These are phyloP conservation scores for Galleria mellonella DNA, from an alignment of 1,140 invertebrate species.

Conservation along the genomic window DNA sequence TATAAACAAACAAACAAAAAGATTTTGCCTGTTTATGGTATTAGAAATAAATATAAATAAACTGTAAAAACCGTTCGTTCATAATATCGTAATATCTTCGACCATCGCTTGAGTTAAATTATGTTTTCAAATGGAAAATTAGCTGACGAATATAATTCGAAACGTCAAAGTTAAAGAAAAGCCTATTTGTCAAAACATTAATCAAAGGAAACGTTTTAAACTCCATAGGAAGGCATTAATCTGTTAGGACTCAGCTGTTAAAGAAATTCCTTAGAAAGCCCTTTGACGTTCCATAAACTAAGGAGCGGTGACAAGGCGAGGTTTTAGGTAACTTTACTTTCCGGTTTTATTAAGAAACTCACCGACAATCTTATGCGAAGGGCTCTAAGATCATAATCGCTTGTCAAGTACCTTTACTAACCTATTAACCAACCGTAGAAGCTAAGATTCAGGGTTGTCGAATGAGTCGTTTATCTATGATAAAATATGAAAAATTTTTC, in stretches of 20 bases:
- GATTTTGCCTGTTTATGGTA: no score
- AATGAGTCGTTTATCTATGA: no score
- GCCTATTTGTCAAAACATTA: constrained; percentile 26
- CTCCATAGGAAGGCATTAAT: constrained; percentile 39
- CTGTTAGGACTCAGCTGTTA: constrained; percentile 48
- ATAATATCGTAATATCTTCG: constrained; percentile 32
- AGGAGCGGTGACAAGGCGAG: constrained; percentile 37
- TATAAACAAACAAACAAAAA: no score
- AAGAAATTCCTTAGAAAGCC: constrained; percentile 27
- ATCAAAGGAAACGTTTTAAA: constrained; percentile 38
- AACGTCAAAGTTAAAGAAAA: constrained; percentile 13
- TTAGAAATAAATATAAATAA: no score
- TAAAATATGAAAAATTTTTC: no score
- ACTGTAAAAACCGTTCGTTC: no score
- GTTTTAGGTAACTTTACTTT: constrained; percentile 3
- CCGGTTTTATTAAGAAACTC: no score
- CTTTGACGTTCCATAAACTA: constrained; percentile 23
- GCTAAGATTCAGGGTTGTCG: constrained; percentile 14
- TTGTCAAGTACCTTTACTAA: not conserved
- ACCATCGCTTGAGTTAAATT: no score
- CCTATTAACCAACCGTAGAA: not conserved
- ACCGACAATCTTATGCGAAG: not conserved
- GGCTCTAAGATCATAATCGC: not conserved
- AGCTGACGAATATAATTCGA: no score
- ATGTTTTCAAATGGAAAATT: not conserved